Evolutionary conservation across 37 sponge, comb jelly and placozoan genomes (phyloP), one percentile per base, ranked within the genome.

Genomic region (Crambe crambe): DNA sequence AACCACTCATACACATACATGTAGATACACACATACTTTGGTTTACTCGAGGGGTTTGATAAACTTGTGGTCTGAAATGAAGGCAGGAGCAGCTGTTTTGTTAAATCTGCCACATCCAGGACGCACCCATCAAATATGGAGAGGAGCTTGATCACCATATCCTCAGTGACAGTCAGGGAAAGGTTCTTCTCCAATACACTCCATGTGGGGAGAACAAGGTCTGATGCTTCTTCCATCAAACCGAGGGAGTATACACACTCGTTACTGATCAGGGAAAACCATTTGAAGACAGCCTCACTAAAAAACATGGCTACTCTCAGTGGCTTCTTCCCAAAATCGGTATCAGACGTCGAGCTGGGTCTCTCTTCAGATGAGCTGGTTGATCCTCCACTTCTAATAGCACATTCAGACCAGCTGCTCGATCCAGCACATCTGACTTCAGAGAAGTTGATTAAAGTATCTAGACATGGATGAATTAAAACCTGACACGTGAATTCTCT

Each of bases 71-170:
- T 65, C 15, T 26, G 66, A 30, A 65, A 65, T 20, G 34, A 34
- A 65, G 81, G 81, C 29, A 80, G 60, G 42, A 37, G 39, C 2
- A 67, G 29, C 57, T 54, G 27, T 21, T 44, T 54, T 0, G 56
- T n/a, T 18, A 80, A 22, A 2, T 80, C 72, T 3, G 56, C 59
- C 57, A 71, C 57, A 68, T 80, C 81, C 22, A 40, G 39, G 23
- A 56, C 34, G 3, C n/a, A 22, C 17, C 26, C 56, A 54, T 2
- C 51, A 25, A 12, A 5, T 6, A 18, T 51, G 15, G 3, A 9
- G 2, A 43, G 44, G 3, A 62, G 34, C 32, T 77, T 25, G 10
- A 77, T 25, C 6, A 59, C 30, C 77, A 77, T 77, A 44, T 44
- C 51, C 23, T 38, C 63, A 1, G 23, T 23, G 15, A 77, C 18